These are phyloP conservation scores for Ectropis crepuscularia DNA, from an alignment of 2,888 invertebrate species.

Conservation along the genomic window DNA sequence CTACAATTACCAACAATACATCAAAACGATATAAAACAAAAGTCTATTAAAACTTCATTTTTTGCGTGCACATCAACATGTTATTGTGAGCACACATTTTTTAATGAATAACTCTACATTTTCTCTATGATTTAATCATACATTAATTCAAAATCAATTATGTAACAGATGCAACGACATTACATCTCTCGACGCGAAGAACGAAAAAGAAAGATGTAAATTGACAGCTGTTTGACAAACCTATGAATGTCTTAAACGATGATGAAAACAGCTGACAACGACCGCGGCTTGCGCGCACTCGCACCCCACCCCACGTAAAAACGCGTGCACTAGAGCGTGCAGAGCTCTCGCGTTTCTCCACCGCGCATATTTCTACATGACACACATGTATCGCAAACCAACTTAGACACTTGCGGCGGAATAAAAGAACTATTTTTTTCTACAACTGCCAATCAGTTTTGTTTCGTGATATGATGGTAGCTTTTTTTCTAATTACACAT, in stretches of 20 bases:
- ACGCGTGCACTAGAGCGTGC: conserved; percentile 69
- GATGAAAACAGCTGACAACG: conserved; percentile 30
- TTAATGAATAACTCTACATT: too few species aligned
- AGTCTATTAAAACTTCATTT: too few species aligned
- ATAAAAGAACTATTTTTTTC: background rate
- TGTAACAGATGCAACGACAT: too few species aligned
- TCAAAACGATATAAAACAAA: too few species aligned
- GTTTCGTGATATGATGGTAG: background rate
- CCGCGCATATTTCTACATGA: conserved; percentile 75
- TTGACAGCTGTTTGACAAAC: background rate
- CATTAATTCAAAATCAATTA: too few species aligned
- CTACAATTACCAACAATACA: too few species aligned
- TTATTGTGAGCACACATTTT: too few species aligned
- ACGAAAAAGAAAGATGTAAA: too few species aligned
- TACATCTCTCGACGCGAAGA: too few species aligned
- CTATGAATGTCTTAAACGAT: background rate
- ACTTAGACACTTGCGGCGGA: background rate
- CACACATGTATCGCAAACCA: conserved; percentile 63
- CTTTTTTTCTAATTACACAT: background rate
- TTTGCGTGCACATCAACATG: too few species aligned
- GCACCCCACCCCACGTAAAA: conserved; percentile 56
- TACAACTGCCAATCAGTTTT: background rate
- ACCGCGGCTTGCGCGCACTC: conserved; percentile 41
- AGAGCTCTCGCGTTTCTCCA: conserved; percentile 79
- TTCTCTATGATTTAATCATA: too few species aligned